Evolutionary conservation across 2,888 invertebrate species (phyloP).

Genomic region (Torymus tubicola): DNA sequence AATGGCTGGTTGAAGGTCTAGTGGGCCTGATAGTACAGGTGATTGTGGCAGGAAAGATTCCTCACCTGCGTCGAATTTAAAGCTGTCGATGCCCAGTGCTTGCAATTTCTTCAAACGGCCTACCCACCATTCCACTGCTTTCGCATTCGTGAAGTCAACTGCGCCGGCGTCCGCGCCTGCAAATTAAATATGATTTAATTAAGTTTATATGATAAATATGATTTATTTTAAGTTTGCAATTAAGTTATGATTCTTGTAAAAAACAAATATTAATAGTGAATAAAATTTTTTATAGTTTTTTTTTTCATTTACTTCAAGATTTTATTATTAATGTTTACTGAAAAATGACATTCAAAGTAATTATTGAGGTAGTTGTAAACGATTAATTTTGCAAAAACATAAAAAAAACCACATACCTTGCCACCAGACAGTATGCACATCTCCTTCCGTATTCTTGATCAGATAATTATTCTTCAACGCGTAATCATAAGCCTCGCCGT

Average conservation of each 20-base stretch:
- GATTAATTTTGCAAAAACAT: too few species aligned
- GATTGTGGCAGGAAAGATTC: conserved; percentile 83
- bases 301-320: too few species aligned
- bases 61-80: conserved; percentile 91
- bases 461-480: conserved; percentile 80
- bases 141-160: conserved; percentile 86
- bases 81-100: conserved; percentile 83
- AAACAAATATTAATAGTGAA: too few species aligned
- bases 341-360: too few species aligned
- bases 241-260: too few species aligned
- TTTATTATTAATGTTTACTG: too few species aligned
- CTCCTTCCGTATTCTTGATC: conserved; percentile 73
- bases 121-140: conserved; percentile 81
- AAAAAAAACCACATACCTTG: conserved; percentile 72
- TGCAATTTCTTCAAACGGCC: conserved; percentile 78
- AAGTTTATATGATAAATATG: too few species aligned
- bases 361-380: too few species aligned
- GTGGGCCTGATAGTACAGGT: conserved; percentile 79
- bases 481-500: conserved; percentile 77
- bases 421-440: conserved; percentile 76
- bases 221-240: too few species aligned
- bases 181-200: not conserved
- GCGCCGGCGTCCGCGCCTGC: conserved; percentile 77
- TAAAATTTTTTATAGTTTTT: too few species aligned
- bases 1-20: conserved; percentile 79